Evolutionary conservation across 2,888 invertebrate genomes (phyloP).

Genomic region (Abscondita cerata): DNA sequence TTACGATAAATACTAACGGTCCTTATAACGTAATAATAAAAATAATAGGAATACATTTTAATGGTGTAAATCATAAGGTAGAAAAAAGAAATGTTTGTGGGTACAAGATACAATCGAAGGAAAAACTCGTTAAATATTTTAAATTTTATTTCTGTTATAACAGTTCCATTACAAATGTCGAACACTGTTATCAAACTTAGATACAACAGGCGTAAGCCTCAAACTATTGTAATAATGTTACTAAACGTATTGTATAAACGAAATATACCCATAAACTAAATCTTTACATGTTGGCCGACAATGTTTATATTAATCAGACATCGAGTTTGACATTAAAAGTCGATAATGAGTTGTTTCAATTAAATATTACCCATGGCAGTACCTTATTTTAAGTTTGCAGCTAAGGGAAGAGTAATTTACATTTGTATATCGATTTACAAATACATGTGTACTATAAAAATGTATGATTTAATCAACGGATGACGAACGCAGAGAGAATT

Average conservation of each 20-base stretch:
- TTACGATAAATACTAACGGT: no score
- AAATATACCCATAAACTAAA: constrained; percentile 46
- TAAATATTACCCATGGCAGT: constrained; percentile 42
- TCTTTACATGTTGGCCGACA: constrained; percentile 45
- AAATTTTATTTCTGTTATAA: constrained; percentile 49
- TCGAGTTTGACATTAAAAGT: constrained; percentile 47
- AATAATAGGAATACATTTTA: no score
- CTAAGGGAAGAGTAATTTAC: constrained; percentile 42
- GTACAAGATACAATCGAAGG: background rate
- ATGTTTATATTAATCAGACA: constrained; percentile 50
- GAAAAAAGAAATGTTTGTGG: no score
- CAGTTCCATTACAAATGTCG: constrained; percentile 53
- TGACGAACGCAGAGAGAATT: constrained; percentile 22
- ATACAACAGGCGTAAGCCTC: constrained; percentile 45
- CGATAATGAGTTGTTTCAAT: constrained; percentile 35
- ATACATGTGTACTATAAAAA: constrained; percentile 38
- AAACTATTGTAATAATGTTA: constrained; percentile 50
- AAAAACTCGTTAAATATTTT: constrained; percentile 21
- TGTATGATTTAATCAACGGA: constrained; percentile 29
- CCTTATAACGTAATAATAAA: no score
- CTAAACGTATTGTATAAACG: constrained; percentile 45
- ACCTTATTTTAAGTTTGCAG: constrained; percentile 39
- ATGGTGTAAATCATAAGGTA: no score
- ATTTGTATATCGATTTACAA: constrained; percentile 38
- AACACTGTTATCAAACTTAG: constrained; percentile 52